Base-by-base conservation (phyloP, 2,888 invertebrate genomes). In the Trissonchulus latispiculum region DNA sequence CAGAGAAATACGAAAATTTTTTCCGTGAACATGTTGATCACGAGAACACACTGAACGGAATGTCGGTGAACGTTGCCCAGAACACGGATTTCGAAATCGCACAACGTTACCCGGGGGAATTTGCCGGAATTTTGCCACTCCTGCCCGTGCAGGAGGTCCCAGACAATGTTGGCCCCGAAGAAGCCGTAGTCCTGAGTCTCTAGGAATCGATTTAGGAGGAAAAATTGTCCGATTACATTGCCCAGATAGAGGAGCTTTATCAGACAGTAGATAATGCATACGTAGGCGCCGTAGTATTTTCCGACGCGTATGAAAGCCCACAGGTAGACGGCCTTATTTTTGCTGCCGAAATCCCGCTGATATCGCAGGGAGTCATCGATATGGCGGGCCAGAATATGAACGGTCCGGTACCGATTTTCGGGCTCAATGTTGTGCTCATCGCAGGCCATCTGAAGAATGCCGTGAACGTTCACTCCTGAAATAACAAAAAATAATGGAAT, bases 321-420 rank as follows among this genome's bases (percentile, higher is more conserved):
- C 18, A 80, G 74, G 75, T 80, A 80, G 72, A 79, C 75, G 76
- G 77, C 77, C 71, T 77, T 77, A 31, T 77, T 72, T 0, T 76
- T 61, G 74, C 76, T 75, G 61, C 79, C 80, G 68, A 78, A 79
- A 66, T 83, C 83, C 3, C 82, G 75, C 75, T 83, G 83, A 72
- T 81, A 83, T 68, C 80, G 79, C 69, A 86, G 80, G 71, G 85
- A 85, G 76, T 85, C 84, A 77, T 86, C 85, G 71, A 86, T 81
- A 78, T 86, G 86, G 35, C 85, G 80, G 8, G 84, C 83, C 33
- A 85, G 81, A 69, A 85, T 83, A 76, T 85, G 84, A 37, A 86
- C 85, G 37, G 85, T 85, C 75, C 84, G 82, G 70, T 83, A 81
- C 18, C 86, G 79, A 37, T 82, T 81, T 64, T 84, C 83, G 62